Evolutionary conservation across 2,888 invertebrate genomes (phyloP).

Genomic region (Zygothrica quintamaculata): DNA sequence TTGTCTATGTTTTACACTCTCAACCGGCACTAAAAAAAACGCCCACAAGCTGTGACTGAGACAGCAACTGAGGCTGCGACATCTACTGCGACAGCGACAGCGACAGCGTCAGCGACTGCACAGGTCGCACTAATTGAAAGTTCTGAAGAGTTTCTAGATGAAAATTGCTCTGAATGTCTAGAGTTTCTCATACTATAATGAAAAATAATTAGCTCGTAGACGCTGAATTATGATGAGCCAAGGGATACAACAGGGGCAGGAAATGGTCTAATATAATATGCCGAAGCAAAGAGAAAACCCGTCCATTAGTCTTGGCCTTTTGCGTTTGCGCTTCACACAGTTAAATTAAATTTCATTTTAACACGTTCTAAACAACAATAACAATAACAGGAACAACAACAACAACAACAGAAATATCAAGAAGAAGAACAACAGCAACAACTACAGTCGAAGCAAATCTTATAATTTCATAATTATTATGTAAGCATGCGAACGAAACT

Average conservation of each 20-base stretch:
- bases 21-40: slow-evolving; percentile 19
- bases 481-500: slow-evolving; percentile 79
- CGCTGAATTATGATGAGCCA: too few relatives aligned
- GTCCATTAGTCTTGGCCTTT: slow-evolving; percentile 24
- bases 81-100: background rate
- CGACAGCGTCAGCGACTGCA: background rate
- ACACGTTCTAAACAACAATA: slow-evolving; percentile 77
- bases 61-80: background rate
- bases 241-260: slow-evolving; percentile 42
- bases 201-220: slow-evolving; percentile 63
- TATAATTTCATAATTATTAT: slow-evolving; percentile 72
- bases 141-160: slow-evolving; percentile 34
- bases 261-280: slow-evolving; percentile 52
- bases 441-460: slow-evolving; percentile 30
- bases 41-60: slow-evolving; percentile 30
- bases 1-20: slow-evolving; percentile 16
- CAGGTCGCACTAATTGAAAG: slow-evolving; percentile 40
- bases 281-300: slow-evolving; percentile 24
- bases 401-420: slow-evolving; percentile 24
- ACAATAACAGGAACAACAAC: slow-evolving; percentile 12
- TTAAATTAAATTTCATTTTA: slow-evolving; percentile 77
- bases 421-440: too few relatives aligned
- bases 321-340: slow-evolving; percentile 57
- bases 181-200: slow-evolving; percentile 61
- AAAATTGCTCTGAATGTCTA: slow-evolving; percentile 10